phyloP scores from a whole-genome alignment of 2,888 invertebrate genomes.

The Trichopoda pennipes region DNA sequence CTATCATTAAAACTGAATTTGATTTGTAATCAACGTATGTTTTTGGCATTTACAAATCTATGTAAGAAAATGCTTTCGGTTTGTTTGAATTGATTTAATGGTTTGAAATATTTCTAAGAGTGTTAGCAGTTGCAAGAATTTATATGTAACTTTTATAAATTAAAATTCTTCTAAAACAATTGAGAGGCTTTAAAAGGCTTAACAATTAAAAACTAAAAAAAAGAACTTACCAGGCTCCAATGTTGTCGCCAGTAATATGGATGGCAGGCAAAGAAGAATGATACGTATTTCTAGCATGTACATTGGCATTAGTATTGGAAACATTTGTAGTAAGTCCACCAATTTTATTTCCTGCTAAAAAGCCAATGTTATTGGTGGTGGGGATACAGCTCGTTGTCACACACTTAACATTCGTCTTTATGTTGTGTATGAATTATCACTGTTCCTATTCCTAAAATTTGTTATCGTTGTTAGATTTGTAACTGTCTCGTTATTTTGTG shows the following conservation, averaged over 20 bases:
- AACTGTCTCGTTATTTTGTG: conserved; percentile 30
- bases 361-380: conserved; percentile 55
- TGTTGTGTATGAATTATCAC: conserved; percentile 26
- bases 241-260: conserved; percentile 81
- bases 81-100: no score
- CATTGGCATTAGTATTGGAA: conserved; percentile 75
- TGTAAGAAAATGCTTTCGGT: no score
- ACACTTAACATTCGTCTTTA: conserved; percentile 51
- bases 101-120: no score
- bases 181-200: no score
- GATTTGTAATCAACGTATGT: no score
- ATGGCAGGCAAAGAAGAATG: conserved; percentile 81
- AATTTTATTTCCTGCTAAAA: conserved; percentile 60
- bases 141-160: no score
- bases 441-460: neutral
- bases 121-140: no score
- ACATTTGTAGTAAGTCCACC: conserved; percentile 73
- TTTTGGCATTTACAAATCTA: no score
- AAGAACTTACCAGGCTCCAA: conserved; percentile 80
- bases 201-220: neutral
- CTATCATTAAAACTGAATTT: no score
- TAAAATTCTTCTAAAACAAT: no score
- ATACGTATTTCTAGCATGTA: conserved; percentile 81
- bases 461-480: conserved; percentile 16
- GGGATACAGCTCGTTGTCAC: conserved; percentile 46